These are phyloP conservation scores for Lepetodrilus schrolli DNA, from an alignment of 2,888 invertebrate genomes.

Conservation along the genomic window DNA sequence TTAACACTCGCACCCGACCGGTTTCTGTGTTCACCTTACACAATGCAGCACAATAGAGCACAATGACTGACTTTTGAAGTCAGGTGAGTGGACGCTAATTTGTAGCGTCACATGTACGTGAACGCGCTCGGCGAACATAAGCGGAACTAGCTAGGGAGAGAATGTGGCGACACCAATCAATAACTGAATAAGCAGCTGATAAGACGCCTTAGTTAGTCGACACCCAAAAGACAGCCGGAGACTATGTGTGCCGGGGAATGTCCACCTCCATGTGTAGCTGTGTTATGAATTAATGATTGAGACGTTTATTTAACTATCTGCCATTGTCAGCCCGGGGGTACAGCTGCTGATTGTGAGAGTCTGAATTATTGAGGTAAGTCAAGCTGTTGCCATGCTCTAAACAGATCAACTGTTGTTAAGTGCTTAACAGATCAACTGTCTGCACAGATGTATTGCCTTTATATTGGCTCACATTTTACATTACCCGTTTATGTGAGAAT, in stretches of 20 bases:
- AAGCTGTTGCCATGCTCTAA: background rate
- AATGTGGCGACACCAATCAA: too few relatives aligned
- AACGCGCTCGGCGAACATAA: background rate
- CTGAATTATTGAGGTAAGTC: conserved; percentile 2
- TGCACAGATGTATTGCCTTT: too few relatives aligned
- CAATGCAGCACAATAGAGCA: too few relatives aligned
- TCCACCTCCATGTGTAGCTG: background rate
- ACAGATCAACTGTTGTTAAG: background rate
- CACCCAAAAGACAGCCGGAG: background rate
- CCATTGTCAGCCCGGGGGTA: background rate
- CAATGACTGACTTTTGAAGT: background rate
- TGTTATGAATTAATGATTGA: conserved; percentile 11
- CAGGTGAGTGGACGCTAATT: background rate
- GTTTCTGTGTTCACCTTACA: background rate
- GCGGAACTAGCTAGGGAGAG: background rate
- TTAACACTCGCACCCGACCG: background rate
- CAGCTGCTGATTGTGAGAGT: background rate
- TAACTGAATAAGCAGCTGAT: too few relatives aligned
- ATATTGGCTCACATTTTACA: too few relatives aligned
- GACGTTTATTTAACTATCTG: conserved; percentile 11
- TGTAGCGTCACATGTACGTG: background rate
- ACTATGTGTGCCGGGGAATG: background rate
- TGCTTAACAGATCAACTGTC: background rate
- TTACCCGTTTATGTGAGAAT: too few relatives aligned
- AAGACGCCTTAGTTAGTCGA: too few relatives aligned